These are phyloP conservation scores for Herpetotheres cachinnans DNA, from an alignment of 2,113 vertebrate species.

Conservation along the genomic window DNA sequence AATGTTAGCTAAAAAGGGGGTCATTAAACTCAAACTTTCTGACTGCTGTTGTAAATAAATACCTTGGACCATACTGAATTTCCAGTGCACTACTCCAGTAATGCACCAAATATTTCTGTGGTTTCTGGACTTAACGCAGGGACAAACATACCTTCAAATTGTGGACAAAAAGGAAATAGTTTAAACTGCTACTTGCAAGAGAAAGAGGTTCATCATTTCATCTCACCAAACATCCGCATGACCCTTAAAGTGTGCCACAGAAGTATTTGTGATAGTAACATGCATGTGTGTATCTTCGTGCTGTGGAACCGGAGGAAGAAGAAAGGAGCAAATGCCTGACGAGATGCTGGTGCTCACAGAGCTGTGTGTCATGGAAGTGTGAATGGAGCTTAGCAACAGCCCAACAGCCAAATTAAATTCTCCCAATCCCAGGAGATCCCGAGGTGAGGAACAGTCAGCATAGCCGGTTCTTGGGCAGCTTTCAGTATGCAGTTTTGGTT, in stretches of 20 bases:
- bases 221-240: accelerated
- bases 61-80: background rate
- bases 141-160: background rate
- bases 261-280: background rate
- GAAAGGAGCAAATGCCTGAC: background rate
- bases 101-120: background rate
- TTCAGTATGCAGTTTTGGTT: background rate
- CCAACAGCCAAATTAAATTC: background rate
- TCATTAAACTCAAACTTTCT: background rate
- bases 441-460: background rate
- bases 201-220: background rate
- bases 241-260: background rate
- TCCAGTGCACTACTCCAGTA: background rate
- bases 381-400: background rate
- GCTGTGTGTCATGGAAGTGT: background rate
- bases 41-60: background rate
- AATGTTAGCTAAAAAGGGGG: background rate
- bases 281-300: background rate
- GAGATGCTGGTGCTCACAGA: background rate
- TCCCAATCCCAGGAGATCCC: background rate
- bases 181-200: background rate
- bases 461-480: background rate
- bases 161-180: background rate
- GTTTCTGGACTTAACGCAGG: background rate
- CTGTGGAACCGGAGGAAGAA: background rate